Percentiles rank a stretch among this genome's conserved stretches.
Evolutionary conservation across 2,888 invertebrate species (phyloP).

Genomic region (Hoplodrina ambigua): DNA sequence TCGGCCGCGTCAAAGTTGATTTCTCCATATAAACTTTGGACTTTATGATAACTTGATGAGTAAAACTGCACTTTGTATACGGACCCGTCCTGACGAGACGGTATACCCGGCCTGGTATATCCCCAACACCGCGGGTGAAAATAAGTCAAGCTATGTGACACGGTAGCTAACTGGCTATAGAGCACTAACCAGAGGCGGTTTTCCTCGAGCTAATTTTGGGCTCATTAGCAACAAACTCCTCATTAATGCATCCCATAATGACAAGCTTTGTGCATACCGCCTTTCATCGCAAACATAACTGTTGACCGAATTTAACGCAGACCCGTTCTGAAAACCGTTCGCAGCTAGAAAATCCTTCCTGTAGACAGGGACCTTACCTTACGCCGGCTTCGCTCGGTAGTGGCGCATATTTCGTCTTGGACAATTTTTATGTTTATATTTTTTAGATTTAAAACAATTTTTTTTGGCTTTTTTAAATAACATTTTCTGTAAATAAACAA

Average conservation of each 20-base stretch:
- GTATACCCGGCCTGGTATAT: not conserved
- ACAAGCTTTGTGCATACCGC: not conserved
- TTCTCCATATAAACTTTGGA: too few relatives aligned
- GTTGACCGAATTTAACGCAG: not conserved
- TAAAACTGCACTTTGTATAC: too few relatives aligned
- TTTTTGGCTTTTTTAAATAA: too few relatives aligned
- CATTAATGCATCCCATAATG: not conserved
- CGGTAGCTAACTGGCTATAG: not conserved
- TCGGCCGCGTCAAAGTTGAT: too few relatives aligned
- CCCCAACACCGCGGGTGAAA: not conserved
- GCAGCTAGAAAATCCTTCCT: not conserved
- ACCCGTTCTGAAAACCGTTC: not conserved
- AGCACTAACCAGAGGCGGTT: not conserved
- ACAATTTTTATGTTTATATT: too few relatives aligned
- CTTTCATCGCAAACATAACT: not conserved
- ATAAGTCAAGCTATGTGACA: not conserved
- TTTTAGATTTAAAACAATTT: too few relatives aligned
- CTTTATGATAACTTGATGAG: too few relatives aligned
- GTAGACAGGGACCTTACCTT: not conserved
- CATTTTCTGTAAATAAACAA: too few relatives aligned
- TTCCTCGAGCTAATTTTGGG: not conserved
- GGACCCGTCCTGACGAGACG: not conserved
- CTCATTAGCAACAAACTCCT: not conserved
- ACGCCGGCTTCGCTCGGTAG: too few relatives aligned
- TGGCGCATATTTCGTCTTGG: too few relatives aligned